phyloP scores from a whole-genome alignment of 1,140 invertebrate genomes.

The Drosophila elegans region DNA sequence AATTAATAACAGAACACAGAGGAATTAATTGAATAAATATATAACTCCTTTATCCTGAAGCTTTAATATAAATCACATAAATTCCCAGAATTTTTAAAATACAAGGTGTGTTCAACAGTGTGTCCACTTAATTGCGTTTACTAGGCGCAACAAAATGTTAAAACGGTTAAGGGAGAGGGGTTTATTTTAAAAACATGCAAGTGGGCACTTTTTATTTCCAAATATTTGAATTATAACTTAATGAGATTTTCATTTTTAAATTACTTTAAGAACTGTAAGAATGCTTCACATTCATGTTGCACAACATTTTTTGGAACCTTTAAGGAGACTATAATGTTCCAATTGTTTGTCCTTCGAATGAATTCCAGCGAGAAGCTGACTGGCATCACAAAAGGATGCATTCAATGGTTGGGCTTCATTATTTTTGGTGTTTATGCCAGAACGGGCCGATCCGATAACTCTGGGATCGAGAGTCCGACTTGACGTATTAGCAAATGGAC shows the following conservation, averaged over 20 bases:
- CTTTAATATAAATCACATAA: not conserved
- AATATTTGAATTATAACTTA: no score
- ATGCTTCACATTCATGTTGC: no score
- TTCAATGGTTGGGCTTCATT: not conserved
- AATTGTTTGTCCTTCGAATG: slow-evolving; percentile 1
- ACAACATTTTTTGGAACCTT: no score
- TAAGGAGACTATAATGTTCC: no score
- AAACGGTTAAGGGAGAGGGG: no score
- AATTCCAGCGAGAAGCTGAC: slow-evolving; percentile 1
- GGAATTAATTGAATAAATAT: slow-evolving; percentile 2
- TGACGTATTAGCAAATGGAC: slow-evolving; percentile 32
- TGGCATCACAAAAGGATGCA: slow-evolving; percentile 16
- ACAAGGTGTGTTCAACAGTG: not conserved
- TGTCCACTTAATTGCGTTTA: not conserved
- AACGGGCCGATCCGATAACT: slow-evolving; percentile 6
- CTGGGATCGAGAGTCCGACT: slow-evolving; percentile 10
- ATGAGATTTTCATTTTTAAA: no score
- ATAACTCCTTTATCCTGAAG: not conserved
- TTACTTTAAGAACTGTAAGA: no score
- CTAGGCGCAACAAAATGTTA: not conserved
- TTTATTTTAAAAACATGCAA: no score
- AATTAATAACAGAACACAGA: not conserved
- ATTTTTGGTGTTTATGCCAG: slow-evolving; percentile 6
- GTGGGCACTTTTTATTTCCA: no score
- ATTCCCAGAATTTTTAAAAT: not conserved